Evolutionary conservation across 2,797 vertebrate species (phyloP).

Genomic region (Cossypha heuglini): DNA sequence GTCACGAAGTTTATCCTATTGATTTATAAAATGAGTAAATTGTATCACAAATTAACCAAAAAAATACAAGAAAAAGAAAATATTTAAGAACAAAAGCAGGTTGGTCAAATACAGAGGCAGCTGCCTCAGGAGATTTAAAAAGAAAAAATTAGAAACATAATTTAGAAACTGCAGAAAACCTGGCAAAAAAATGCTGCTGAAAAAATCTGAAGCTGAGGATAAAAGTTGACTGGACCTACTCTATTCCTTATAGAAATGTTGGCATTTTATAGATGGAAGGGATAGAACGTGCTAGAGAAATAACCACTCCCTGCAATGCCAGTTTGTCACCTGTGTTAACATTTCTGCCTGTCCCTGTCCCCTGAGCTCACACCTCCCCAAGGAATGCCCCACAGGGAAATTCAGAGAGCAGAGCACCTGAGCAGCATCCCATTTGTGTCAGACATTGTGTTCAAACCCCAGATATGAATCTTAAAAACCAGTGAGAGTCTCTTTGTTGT

Average conservation of each 20-base stretch:
- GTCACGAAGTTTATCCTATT: neutral
- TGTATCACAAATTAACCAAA: neutral
- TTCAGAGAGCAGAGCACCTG: neutral
- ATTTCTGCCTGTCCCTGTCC: neutral
- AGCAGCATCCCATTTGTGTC: neutral
- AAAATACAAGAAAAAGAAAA: neutral
- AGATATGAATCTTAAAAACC: neutral
- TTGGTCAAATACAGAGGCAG: neutral
- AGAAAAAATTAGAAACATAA: neutral
- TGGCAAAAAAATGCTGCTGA: neutral
- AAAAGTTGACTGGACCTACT: neutral
- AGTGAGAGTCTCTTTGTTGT: conserved; percentile 3
- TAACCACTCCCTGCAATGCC: neutral
- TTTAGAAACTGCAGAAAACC: neutral
- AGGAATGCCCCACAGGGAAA: neutral
- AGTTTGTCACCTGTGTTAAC: neutral
- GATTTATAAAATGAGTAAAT: neutral
- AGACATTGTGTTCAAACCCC: neutral
- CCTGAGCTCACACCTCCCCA: conserved; percentile 12
- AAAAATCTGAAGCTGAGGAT: neutral
- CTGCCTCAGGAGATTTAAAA: neutral
- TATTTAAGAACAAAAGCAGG: neutral
- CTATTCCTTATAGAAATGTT: neutral
- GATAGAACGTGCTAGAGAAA: neutral
- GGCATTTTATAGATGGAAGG: neutral